Evolutionary conservation across 2,888 invertebrate species (phyloP).

Genomic region (Thecophora atra): DNA sequence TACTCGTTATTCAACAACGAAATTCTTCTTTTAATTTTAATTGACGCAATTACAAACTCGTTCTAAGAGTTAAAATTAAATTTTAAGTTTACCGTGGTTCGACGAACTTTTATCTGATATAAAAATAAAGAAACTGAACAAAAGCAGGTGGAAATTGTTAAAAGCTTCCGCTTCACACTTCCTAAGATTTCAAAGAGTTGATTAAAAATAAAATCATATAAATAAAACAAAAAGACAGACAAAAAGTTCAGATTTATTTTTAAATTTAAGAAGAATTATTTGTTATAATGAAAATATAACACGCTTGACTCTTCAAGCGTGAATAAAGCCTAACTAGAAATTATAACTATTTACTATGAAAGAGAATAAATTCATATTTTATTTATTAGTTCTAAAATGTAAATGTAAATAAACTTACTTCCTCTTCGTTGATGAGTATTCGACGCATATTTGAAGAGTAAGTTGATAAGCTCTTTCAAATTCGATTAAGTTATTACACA

Average conservation of each 20-base stretch:
- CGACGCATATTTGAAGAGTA: neutral
- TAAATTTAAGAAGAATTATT: neutral
- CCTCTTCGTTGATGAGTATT: neutral
- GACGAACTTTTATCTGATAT: too few species aligned
- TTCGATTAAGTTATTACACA: neutral
- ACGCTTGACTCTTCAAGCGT: too few species aligned
- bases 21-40: neutral
- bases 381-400: too few species aligned
- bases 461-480: neutral
- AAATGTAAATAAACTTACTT: constrained; percentile 11
- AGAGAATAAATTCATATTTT: too few species aligned
- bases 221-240: neutral
- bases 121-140: too few species aligned
- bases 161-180: too few species aligned
- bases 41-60: too few species aligned
- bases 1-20: neutral
- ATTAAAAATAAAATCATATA: neutral
- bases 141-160: too few species aligned
- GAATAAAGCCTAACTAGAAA: too few species aligned
- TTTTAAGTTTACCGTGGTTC: neutral
- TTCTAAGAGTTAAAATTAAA: neutral
- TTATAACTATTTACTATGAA: too few species aligned
- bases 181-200: too few species aligned
- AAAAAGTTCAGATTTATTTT: neutral
- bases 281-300: neutral